A percentile compares a stretch with the other conserved stretches of the same genome.
Conservation (phyloP, 2,888 invertebrate genomes). For the Daptonema setosum region DNA sequence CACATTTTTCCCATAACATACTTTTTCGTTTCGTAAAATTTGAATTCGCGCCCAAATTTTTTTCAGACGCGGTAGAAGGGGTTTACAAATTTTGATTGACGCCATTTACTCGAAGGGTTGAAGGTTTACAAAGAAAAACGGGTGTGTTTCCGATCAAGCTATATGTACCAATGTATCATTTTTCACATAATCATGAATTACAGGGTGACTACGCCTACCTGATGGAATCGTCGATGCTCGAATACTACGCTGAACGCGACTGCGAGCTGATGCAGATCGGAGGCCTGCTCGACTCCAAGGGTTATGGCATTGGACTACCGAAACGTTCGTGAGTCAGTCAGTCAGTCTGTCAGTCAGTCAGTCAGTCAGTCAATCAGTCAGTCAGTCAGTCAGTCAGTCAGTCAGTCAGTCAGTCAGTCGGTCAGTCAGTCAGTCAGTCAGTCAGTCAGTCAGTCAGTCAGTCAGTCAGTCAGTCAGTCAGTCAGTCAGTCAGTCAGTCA, state of each 20-base stretch:
- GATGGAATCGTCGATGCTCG: conserved; percentile 37
- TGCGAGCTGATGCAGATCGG: conserved; percentile 31
- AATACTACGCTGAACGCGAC: conserved; percentile 45
- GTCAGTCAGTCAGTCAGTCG: background rate
- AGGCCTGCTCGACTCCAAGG: conserved; percentile 32
- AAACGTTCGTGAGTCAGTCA: conserved; percentile 8
- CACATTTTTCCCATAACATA: too few relatives aligned
- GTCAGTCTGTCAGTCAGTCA: background rate
- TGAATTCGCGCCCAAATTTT: too few relatives aligned
- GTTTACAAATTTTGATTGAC: too few relatives aligned
- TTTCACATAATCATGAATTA: background rate
- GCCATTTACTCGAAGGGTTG: too few relatives aligned
- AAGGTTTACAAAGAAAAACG: too few relatives aligned
- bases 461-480: background rate
- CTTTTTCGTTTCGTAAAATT: too few relatives aligned
- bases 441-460: background rate
- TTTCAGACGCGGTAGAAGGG: too few relatives aligned
- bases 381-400: background rate
- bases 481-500: background rate
- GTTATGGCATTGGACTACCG: conserved; percentile 27
- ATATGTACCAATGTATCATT: background rate
- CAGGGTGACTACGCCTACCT: conserved; percentile 32
- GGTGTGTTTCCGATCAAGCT: background rate
- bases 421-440: background rate
- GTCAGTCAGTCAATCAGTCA: background rate